Evolutionary conservation across 2,797 vertebrate species (phyloP), one percentile per base, ranked within the genome.

Genomic region (Cyclopterus lumpus): DNA sequence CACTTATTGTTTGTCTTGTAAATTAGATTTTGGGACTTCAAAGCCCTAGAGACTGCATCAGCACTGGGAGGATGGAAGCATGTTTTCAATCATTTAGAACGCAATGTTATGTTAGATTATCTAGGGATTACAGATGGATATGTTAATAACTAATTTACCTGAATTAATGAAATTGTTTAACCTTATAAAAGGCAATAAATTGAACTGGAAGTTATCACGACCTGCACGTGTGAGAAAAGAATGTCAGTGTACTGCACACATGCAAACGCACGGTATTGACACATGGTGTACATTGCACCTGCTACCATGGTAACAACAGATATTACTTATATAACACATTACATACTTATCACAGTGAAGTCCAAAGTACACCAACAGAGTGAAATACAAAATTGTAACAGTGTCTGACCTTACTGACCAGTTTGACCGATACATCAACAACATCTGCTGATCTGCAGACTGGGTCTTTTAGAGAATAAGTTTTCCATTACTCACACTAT

Each of bases 291-390:
- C 28, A 46, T 28, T 61, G 28, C 24, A 15, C 28, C 16, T 53
- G 60, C 58, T 42, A 34, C 71, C 48, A 69, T 77, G 44, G 46
- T 30, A 28, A 54, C 51, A 54, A 24, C 48, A 51, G 48, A 24
- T 24, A 51, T 51, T 18, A 46, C 18, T 24, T 24, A 44, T 4
- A 44, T 5, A 42, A 6, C 44, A 46, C 44, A 18, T 49, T 54
- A 57, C 16, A 34, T 34, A 34, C 55, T 20, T 10, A 18, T 20
- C 9, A 22, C 11, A 24, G 38, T 44, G 5, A 34, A 36, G 16
- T 32, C 16, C 8, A 12, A 54, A 38, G 36, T 66, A 4, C 6
- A 51, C 15, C 1, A 42, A 18, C 46, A 42, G 1, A 49, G 28
- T 2, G 5, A 18, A 28, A 8, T 51, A n/a, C 40, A 7, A 12